Evolutionary conservation across 2,888 invertebrate species (phyloP).

Genomic region (Ectemnius continuus): DNA sequence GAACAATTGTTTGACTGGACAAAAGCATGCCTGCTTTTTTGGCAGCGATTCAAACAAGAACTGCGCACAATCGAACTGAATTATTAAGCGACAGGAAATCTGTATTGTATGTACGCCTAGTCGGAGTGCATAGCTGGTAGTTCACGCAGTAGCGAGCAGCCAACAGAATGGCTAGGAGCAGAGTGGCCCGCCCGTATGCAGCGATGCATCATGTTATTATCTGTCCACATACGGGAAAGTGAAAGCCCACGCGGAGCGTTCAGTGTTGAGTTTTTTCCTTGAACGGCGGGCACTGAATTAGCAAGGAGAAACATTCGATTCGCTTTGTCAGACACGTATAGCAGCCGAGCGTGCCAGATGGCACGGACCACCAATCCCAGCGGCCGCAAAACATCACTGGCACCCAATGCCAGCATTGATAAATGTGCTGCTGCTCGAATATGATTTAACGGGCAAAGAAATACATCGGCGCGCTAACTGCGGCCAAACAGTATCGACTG

Average conservation of each 20-base stretch:
- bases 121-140: too few species aligned
- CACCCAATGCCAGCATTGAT: slow-evolving; percentile 26
- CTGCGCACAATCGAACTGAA: too few species aligned
- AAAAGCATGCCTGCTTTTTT: too few species aligned
- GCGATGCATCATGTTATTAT: slow-evolving; percentile 12
- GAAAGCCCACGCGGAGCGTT: not conserved
- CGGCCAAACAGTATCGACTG: not conserved
- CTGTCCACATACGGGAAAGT: not conserved
- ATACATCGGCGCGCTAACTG: not conserved
- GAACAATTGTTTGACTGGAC: too few species aligned
- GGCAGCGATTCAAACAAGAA: too few species aligned
- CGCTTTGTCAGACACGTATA: slow-evolving; percentile 21
- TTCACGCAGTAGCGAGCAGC: too few species aligned
- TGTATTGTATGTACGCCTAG: too few species aligned
- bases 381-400: slow-evolving; percentile 29
- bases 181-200: not conserved
- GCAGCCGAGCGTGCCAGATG: slow-evolving; percentile 37
- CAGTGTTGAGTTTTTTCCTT: not conserved
- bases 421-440: slow-evolving; percentile 37
- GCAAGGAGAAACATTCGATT: slow-evolving; percentile 29
- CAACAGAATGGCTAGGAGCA: not conserved
- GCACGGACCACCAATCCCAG: slow-evolving; percentile 21
- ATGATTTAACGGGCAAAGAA: slow-evolving; percentile 28
- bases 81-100: too few species aligned
- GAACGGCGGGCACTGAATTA: slow-evolving; percentile 22